Evolutionary conservation across 2,888 invertebrate species (phyloP).

Genomic region (Bedellia somnulentella): DNA sequence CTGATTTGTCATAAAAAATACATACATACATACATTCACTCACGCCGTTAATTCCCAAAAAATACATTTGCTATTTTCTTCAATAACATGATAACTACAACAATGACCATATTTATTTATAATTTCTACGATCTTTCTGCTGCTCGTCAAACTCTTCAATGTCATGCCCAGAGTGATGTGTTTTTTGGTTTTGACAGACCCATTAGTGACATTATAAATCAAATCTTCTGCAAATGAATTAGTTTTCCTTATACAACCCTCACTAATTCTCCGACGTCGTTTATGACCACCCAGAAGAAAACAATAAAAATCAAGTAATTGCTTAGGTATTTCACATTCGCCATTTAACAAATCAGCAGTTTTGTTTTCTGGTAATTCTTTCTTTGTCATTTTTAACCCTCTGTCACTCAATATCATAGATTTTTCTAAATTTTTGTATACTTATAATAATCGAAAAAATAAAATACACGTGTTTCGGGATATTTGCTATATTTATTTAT

Average conservation of each 20-base stretch:
- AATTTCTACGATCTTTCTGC: conserved; percentile 10
- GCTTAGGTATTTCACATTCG: conserved; percentile 5
- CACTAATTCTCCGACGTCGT: conserved; percentile 4
- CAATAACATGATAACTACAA: conserved; percentile 13
- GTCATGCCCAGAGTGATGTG: conserved; percentile 17
- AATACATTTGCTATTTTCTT: conserved; percentile 12
- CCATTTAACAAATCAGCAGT: conserved; percentile 4
- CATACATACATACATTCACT: too few relatives aligned
- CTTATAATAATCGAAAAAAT: too few relatives aligned
- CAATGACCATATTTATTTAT: conserved; percentile 15
- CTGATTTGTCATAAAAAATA: conserved; percentile 5
- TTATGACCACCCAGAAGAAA: conserved; percentile 5
- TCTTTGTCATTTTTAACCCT: conserved; percentile 4
- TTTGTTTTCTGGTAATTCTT: conserved; percentile 3
- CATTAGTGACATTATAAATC: conserved; percentile 6
- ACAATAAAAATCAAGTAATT: conserved; percentile 3
- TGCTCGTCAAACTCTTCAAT: conserved; percentile 15
- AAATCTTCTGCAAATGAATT: conserved; percentile 5
- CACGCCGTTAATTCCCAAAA: conserved; percentile 11
- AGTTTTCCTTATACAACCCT: conserved; percentile 1
- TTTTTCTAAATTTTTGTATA: too few relatives aligned
- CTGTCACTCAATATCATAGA: too few relatives aligned
- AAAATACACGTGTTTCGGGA: too few relatives aligned
- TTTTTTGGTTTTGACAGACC: conserved; percentile 9
- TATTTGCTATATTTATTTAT: too few relatives aligned